These are phyloP conservation scores for Cyaniris semiargus DNA, from an alignment of 2,888 invertebrate species.

Conservation along the genomic window DNA sequence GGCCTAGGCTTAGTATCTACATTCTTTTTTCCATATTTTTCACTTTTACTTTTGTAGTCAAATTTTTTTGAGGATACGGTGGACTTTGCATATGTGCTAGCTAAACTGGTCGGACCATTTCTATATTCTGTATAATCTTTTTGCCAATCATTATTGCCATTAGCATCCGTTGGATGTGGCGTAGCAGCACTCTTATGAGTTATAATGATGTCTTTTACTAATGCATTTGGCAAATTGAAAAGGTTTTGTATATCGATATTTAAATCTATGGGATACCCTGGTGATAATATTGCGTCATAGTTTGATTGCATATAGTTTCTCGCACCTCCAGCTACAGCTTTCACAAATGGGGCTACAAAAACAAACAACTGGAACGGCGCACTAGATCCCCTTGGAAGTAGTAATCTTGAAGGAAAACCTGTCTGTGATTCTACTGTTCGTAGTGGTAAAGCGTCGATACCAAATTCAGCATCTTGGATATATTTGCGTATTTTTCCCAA, in stretches of 20 bases:
- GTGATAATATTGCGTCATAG: slow-evolving; percentile 63
- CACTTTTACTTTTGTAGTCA: slow-evolving; percentile 50
- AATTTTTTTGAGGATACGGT: slow-evolving; percentile 45
- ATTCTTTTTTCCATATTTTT: slow-evolving; percentile 48
- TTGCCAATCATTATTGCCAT: slow-evolving; percentile 38
- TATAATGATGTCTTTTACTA: slow-evolving; percentile 60
- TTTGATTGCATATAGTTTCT: slow-evolving; percentile 63
- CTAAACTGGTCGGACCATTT: slow-evolving; percentile 34
- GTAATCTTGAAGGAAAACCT: slow-evolving; percentile 84
- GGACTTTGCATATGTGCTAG: slow-evolving; percentile 39
- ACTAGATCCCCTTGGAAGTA: slow-evolving; percentile 85
- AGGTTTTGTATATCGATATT: slow-evolving; percentile 72
- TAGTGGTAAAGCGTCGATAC: slow-evolving; percentile 71
- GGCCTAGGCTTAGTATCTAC: slow-evolving; percentile 43
- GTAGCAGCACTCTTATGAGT: slow-evolving; percentile 53
- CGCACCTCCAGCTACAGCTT: slow-evolving; percentile 58
- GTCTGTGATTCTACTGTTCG: slow-evolving; percentile 77
- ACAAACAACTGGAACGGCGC: slow-evolving; percentile 83
- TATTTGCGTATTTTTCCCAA: slow-evolving; percentile 81
- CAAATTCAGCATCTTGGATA: slow-evolving; percentile 79
- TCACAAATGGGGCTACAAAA: slow-evolving; percentile 79
- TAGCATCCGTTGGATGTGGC: slow-evolving; percentile 39
- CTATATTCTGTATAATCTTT: slow-evolving; percentile 39
- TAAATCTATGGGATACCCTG: slow-evolving; percentile 88
- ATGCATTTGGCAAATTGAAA: slow-evolving; percentile 62